Evolutionary conservation across 2,888 invertebrate species (phyloP), one percentile per base, ranked within the genome.

Genomic region (Pegoplata infirma): DNA sequence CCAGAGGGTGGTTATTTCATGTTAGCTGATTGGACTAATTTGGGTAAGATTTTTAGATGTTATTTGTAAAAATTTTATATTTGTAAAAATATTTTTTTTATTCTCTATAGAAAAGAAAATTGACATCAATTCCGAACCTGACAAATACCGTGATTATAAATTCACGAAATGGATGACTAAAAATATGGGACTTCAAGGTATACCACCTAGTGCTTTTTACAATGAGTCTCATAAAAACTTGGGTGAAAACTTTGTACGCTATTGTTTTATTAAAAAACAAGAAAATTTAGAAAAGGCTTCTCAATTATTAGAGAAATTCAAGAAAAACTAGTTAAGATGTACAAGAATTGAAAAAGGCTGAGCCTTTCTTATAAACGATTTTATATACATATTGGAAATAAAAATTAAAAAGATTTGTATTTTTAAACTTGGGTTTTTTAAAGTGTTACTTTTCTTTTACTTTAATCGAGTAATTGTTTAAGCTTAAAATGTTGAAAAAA

Each of bases 1-100:
- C 99, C 99, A 0, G 97, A 99, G 83, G 98, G 97, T 3, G 99
- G 99, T 0, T 99, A 98, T 90, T 99, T 99, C 87, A 95, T 99
- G 92, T 88, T 99, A 63, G 98, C 98, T 1, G 97, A 99, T 90
- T 98, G 96, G 94, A 93, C 94, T 8, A 90, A 93, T 5, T 89
- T 97, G 80, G 92, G 94, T 94, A 87, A 8, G 32, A 55, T n/a
- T 16, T 47, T 2, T 44, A 36, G 14, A 28, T 51, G 17, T 8
- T 23, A n/a, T n/a, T 58, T 61, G 19, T 49, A 51, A 21, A 14
- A 40, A n/a, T n/a, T n/a, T 32, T 4, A 12, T 47, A 8, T 12
- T 59, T 51, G n/a, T 58, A 16, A 51, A 23, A 28, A 49, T 71
- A 28, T 25, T 16, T 32, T 40, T 58, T 40, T 73, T 67, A 56